Evolutionary conservation across 2,888 invertebrate species (phyloP), one percentile per base, ranked within the genome.

Genomic region (Megaustenia siamemsis): DNA sequence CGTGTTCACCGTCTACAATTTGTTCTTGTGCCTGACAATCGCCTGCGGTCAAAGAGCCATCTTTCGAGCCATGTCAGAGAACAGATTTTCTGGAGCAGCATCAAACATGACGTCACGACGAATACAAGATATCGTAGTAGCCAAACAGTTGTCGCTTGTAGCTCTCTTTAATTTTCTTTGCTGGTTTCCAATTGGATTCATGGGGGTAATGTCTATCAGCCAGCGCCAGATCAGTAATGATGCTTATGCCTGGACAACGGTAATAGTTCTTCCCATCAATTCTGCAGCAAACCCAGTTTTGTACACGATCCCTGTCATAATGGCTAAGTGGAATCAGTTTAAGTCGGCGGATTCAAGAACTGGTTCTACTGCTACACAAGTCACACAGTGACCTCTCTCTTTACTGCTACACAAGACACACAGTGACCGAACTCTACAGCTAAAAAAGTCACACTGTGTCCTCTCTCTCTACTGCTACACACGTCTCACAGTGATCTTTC

Each of bases 1-100:
- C 1, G 86, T 93, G 15, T 93, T 93, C 81, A 90, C 93, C 49
- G 88, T 91, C 53, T 87, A 92, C 35, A 93, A 93, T 85, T 90
- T 92, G 56, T 40, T 91, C 15, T 60, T 77, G 60, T 93, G 93
- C 86, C 35, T 93, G 0, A 79, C 92, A 40, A 93, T 93, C 45
- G 91, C 91, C 12, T 78, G 87, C 0, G 92, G 92, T 15, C 93
- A 93, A 86, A 49, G 88, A 32, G 89, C 90, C 43, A 93, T 93
- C 89, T 93, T 93, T 84, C 87, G 88, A 35, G 89, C 90, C 1
- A 89, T 90, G 15, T 81, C 71, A 28, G 60, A 49, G 24, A 79
- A 79, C n/a, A 35, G 60, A 1, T 43, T 32, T 45, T n/a, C 43
- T 10, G 66, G 45, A 66, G 28, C 79, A 12, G 43, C 66, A 21